These are phyloP conservation scores for Eclectus roratus DNA, from an alignment of 2,113 vertebrate species.

Conservation along the genomic window DNA sequence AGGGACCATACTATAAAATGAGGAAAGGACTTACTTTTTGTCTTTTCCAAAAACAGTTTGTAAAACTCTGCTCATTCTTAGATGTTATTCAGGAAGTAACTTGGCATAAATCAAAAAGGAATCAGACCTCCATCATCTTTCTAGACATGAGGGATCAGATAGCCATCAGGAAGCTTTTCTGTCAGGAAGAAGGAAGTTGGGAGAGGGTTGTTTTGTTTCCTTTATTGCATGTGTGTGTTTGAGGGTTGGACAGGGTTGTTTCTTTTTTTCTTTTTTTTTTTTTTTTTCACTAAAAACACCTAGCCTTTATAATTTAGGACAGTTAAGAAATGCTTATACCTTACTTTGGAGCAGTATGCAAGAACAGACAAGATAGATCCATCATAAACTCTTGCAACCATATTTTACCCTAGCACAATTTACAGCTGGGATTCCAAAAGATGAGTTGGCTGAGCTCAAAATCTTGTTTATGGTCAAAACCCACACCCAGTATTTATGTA, in stretches of 20 bases:
- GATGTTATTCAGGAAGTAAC: neutral
- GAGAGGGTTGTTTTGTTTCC: neutral
- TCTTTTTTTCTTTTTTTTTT: neutral
- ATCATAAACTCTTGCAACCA: neutral
- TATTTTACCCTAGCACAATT: neutral
- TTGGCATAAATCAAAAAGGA: neutral
- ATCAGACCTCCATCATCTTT: neutral
- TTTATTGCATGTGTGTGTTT: neutral
- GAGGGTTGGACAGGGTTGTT: accelerated
- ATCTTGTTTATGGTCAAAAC: neutral
- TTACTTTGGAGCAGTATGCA: neutral
- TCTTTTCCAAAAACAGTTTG: neutral
- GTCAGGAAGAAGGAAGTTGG: neutral
- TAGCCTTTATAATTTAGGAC: neutral
- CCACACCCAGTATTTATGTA: neutral
- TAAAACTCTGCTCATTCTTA: neutral
- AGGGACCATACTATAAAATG: neutral
- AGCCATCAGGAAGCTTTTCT: neutral
- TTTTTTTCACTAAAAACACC: neutral
- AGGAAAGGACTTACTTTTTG: neutral
- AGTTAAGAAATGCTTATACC: neutral
- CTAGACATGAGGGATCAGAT: neutral
- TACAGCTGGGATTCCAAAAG: neutral
- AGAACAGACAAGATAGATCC: neutral
- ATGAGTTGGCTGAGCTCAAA: neutral